Evolutionary conservation across 92 coral and sea anemone genomes (phyloP).

Genomic region (Palythoa heliodiscus): DNA sequence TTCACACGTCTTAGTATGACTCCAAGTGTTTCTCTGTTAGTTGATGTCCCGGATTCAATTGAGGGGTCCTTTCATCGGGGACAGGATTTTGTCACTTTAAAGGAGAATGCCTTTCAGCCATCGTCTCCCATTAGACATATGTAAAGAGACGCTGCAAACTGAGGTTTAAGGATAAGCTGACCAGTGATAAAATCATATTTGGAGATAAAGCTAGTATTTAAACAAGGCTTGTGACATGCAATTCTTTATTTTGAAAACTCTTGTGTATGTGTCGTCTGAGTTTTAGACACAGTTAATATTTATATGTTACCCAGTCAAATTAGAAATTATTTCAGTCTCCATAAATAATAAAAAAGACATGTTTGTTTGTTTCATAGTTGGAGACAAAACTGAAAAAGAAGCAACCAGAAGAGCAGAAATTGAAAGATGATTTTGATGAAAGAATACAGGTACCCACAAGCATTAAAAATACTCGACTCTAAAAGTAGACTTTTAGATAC

Average conservation of each 20-base stretch:
- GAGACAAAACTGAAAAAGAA: conserved; percentile 70
- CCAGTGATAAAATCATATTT: too few relatives aligned
- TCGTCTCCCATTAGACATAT: conserved; percentile 41
- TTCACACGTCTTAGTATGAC: conserved; percentile 35
- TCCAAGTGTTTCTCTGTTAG: conserved; percentile 26
- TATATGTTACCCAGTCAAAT: too few relatives aligned
- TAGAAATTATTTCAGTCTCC: too few relatives aligned
- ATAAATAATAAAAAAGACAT: background rate
- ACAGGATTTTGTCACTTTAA: conserved; percentile 36
- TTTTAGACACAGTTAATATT: too few relatives aligned
- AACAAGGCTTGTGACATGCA: too few relatives aligned
- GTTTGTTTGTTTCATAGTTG: conserved; percentile 47
- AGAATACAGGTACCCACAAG: conserved; percentile 77
- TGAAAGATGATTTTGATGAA: conserved; percentile 84
- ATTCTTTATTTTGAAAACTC: too few relatives aligned
- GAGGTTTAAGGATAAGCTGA: too few relatives aligned
- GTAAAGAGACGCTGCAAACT: too few relatives aligned
- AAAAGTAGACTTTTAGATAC: too few relatives aligned
- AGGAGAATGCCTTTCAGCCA: conserved; percentile 45
- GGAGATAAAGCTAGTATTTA: too few relatives aligned
- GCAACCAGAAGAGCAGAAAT: conserved; percentile 86
- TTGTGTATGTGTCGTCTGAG: too few relatives aligned
- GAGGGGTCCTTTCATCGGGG: conserved; percentile 38
- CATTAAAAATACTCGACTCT: too few relatives aligned
- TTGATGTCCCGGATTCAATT: conserved; percentile 18